Evolutionary conservation across 2,113 vertebrate species (phyloP), one percentile per base, ranked within the genome.

Genomic region (Entomyzon cyanotis): DNA sequence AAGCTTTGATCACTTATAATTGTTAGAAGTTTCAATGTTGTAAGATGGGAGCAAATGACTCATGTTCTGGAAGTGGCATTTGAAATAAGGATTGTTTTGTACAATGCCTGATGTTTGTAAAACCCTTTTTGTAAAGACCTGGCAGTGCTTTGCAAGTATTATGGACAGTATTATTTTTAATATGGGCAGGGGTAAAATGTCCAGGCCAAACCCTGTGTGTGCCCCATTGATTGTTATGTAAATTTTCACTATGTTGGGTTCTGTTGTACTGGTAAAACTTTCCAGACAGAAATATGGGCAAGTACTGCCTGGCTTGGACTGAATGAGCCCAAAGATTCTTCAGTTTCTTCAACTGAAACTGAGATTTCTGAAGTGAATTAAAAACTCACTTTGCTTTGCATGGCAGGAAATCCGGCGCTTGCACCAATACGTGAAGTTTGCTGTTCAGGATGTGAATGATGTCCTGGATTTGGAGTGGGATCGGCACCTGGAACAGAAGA

Each of bases 401-500:
- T 15, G 24, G 46, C 90, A 99, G 99, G 99, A 99, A 93, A 99
- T 99, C 39, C 98, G 99, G 16, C 98, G 98, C 86, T 96, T 99
- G 75, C 99, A 99, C 93, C 99, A 99, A 82, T 99, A 99, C 0
- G 98, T 99, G 30, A 99, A 98, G 73, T 99, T 99, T 96, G 98
- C 99, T 24, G 99, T 99, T 77, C 99, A 99, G 94, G 99, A 99
- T 41, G 99, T 99, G 78, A 99, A 99, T 25, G 99, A 99, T 0
- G 98, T 99, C 23, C 93, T 99, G 82, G 99, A 99, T 96, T 94
- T 99, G 91, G 99, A 99, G 84, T 99, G 99, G 99, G 99, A 99
- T 70, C 98, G 98, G 60, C 98, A 99, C 86, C 93, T 99, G 97
- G 99, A 99, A 65, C 98, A 98, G 94, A 99, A 98, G 93, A 99